Evolutionary conservation across 2,888 invertebrate species (phyloP).

Genomic region (Athalia rosae): DNA sequence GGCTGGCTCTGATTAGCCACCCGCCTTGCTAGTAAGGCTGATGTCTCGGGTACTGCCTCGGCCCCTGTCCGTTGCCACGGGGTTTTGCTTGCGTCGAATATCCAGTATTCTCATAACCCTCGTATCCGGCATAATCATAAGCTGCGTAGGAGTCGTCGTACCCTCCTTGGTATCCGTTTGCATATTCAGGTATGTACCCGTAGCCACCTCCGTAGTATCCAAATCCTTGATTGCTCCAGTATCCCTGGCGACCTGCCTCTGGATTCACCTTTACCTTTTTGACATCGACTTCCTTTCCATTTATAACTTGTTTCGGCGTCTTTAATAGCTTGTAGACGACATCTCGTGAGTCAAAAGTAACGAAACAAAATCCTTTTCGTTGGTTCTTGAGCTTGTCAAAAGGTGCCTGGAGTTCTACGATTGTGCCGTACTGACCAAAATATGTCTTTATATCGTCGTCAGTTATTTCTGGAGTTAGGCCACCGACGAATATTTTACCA

Average conservation of each 20-base stretch:
- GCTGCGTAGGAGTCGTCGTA: constrained; percentile 73
- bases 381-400: constrained; percentile 80
- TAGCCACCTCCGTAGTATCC: constrained; percentile 66
- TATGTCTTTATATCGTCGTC: constrained; percentile 79
- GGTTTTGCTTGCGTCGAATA: constrained; percentile 67
- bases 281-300: constrained; percentile 77
- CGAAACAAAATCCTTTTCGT: constrained; percentile 80
- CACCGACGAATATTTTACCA: constrained; percentile 81
- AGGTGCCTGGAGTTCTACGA: constrained; percentile 80
- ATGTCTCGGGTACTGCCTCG: constrained; percentile 72
- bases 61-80: constrained; percentile 70
- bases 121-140: constrained; percentile 71
- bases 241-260: constrained; percentile 70
- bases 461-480: constrained; percentile 78
- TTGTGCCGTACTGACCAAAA: constrained; percentile 78
- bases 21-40: constrained; percentile 67
- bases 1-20: background rate
- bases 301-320: constrained; percentile 77
- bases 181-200: constrained; percentile 70
- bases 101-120: constrained; percentile 70
- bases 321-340: constrained; percentile 77
- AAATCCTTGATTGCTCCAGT: constrained; percentile 70
- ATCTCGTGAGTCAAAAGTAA: constrained; percentile 80
- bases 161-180: constrained; percentile 69
- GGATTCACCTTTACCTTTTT: constrained; percentile 77